phyloP scores from a whole-genome alignment of 2,797 vertebrate genomes.

The Brachyalestes nurse region DNA sequence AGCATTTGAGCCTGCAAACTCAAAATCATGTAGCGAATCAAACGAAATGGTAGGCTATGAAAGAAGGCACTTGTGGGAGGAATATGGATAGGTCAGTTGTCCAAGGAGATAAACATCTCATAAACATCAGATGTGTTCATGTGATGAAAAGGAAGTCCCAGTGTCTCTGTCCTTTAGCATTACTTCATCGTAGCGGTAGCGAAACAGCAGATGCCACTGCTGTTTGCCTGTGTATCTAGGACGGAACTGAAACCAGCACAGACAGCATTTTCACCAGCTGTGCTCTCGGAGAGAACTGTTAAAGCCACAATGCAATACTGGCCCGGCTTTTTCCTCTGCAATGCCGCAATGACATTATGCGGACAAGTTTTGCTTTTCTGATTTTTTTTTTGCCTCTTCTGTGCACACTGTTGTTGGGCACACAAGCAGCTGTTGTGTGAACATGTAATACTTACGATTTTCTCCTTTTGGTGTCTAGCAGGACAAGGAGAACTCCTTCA shows the following conservation, averaged over 20 bases:
- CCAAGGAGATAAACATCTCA: background rate
- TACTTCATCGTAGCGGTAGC: background rate
- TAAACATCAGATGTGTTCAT: slow-evolving; percentile 29
- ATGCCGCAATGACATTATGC: slow-evolving; percentile 14
- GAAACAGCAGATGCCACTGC: slow-evolving; percentile 6
- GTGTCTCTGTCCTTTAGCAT: background rate
- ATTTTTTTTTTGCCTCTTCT: background rate
- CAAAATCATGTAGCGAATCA: background rate
- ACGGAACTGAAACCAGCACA: slow-evolving; percentile 11
- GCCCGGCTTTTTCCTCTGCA: slow-evolving; percentile 16
- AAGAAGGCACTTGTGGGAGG: background rate
- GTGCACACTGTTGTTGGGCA: background rate
- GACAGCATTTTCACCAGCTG: slow-evolving; percentile 36
- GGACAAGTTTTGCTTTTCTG: background rate
- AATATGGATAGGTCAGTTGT: background rate
- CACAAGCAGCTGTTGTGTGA: slow-evolving; percentile 5
- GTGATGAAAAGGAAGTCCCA: background rate
- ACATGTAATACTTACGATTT: background rate
- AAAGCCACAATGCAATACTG: slow-evolving; percentile 23
- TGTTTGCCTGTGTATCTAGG: slow-evolving; percentile 17
- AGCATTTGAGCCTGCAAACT: no score
- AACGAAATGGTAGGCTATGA: background rate
- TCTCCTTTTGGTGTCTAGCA: background rate
- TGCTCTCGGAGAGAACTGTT: slow-evolving; percentile 10
- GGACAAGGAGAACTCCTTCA: background rate